Percentiles rank a stretch among this genome's conserved stretches.
Evolutionary conservation across 2,797 vertebrate genomes (phyloP).

Genomic region (Anguilla megastoma): DNA sequence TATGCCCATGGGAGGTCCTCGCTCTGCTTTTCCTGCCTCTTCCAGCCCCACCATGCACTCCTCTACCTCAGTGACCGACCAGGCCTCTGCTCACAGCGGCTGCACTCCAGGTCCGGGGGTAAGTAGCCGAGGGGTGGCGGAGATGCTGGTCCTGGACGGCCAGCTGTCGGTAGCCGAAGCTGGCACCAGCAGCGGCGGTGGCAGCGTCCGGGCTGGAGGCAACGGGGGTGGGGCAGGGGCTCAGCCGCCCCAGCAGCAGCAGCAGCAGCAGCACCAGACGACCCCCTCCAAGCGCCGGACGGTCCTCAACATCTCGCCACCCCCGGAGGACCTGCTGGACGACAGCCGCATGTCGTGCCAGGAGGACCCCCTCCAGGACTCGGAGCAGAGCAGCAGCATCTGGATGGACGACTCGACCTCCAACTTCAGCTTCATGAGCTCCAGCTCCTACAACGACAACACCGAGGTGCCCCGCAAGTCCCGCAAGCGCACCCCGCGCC

Average conservation of each 20-base stretch:
- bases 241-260: constrained; percentile 56
- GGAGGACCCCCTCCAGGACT: constrained; percentile 86
- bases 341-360: constrained; percentile 97
- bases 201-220: constrained; percentile 62
- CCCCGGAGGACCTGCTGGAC: constrained; percentile 95
- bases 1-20: constrained; percentile 97
- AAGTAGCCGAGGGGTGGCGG: constrained; percentile 76
- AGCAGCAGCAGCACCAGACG: constrained; percentile 82
- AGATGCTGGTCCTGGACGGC: constrained; percentile 60
- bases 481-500: constrained; percentile 94
- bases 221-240: constrained; percentile 57
- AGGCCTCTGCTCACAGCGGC: constrained; percentile 82
- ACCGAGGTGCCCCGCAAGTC: constrained; percentile 98
- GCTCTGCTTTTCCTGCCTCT: constrained; percentile 97
- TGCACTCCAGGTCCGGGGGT: constrained; percentile 80
- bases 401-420: constrained; percentile 98
- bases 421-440: constrained; percentile 97
- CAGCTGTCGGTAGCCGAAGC: constrained; percentile 70
- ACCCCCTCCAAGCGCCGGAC: constrained; percentile 92
- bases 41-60: constrained; percentile 91
- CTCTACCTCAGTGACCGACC: constrained; percentile 87
- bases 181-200: constrained; percentile 69
- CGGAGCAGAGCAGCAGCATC: constrained; percentile 97
- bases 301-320: constrained; percentile 95
- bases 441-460: constrained; percentile 97